phyloP scores from a whole-genome alignment of 2,797 vertebrate genomes.

The Heteromormyrus szaboi region DNA sequence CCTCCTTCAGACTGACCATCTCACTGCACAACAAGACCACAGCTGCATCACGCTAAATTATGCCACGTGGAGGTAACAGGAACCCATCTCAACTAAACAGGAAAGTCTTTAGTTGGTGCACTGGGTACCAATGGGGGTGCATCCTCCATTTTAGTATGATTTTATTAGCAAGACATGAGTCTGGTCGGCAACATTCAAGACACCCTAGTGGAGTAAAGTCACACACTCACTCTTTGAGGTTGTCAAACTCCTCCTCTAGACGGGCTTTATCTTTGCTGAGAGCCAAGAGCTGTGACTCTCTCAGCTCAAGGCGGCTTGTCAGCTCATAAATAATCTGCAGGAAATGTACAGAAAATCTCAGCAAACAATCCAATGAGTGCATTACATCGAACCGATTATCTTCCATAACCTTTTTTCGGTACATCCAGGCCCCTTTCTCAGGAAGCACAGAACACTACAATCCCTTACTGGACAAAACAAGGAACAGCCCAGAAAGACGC shows the following conservation, averaged over 20 bases:
- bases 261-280: slow-evolving; percentile 92
- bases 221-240: slow-evolving; percentile 90
- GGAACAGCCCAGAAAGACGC: not conserved
- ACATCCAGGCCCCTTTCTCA: not conserved
- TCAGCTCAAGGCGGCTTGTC: slow-evolving; percentile 82
- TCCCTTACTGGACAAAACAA: not conserved
- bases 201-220: not conserved
- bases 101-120: not conserved
- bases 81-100: not conserved
- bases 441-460: not conserved
- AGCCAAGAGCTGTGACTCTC: slow-evolving; percentile 81
- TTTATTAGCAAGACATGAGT: not conserved
- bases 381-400: not conserved
- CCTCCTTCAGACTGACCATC: slow-evolving; percentile 83
- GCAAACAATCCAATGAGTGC: not conserved
- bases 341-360: slow-evolving; percentile 3
- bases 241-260: slow-evolving; percentile 90
- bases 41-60: not conserved
- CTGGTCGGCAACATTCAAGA: not conserved
- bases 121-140: not conserved
- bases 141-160: not conserved
- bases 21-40: slow-evolving; percentile 66
- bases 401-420: not conserved
- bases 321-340: slow-evolving; percentile 81
- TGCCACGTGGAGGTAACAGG: not conserved